Evolutionary conservation across 1,140 invertebrate species (phyloP), one percentile per base, ranked within the genome.

Genomic region (Cydia amplana): DNA sequence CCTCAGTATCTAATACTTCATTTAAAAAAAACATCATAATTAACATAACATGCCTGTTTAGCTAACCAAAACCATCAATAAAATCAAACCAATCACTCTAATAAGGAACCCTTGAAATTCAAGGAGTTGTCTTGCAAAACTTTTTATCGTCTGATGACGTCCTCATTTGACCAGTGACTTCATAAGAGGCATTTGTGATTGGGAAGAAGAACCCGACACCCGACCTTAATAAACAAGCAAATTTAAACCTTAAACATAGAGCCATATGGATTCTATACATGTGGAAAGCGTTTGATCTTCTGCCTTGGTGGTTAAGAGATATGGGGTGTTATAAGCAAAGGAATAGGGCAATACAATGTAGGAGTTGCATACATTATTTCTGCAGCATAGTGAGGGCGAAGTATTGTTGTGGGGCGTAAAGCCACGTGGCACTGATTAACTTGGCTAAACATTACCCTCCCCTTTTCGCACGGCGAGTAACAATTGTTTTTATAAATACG

Each of bases 151-250:
- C 55, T 60, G 55, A 60, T 23, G 55, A 12, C 20, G 9, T 60
- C 20, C 55, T 60, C 55, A 60, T 60, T 60, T 23, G 55, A 18
- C 55, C 55, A 60, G 55, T 60, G 55, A 60, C 20, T 60, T n/a
- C 55, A 23, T 60, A 23, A 60, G 10, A 60, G 20, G 55, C 55
- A 60, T 60, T 60, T 60, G 16, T 60, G 55, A 60, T 60, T 23
- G 55, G 10, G 20, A 60, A 2, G 20, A 60, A 51, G 49, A 2
- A 23, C 9, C 20, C 55, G 23, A 10, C 9, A 23, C 9, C 20
- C 55, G 23, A 10, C 9, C 55, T 2, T 55, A 55, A 51, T 51
- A 18, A 18, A 12, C 6, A 60, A 60, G 55, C 6, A 7, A 60
- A 23, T 60, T 10, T 23, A 60, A 60, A 23, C 55, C 55, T 60